A percentile compares a stretch with the other conserved stretches of the same genome.
Evolutionary conservation across 2,797 vertebrate genomes (phyloP).

Genomic region (Tamandua tetradactyla): DNA sequence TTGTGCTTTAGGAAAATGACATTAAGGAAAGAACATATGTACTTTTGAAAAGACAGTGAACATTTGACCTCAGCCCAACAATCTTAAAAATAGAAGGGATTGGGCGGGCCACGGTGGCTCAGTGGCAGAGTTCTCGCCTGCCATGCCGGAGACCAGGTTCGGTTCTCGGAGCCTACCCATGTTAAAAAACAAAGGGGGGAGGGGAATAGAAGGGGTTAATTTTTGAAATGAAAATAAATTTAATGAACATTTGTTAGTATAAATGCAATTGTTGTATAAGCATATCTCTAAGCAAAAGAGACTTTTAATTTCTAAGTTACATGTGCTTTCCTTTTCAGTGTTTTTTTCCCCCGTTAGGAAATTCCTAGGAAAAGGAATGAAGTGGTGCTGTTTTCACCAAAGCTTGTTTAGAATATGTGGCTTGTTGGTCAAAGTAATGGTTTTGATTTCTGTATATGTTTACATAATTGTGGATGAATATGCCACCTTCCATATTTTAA

Average conservation of each 20-base stretch:
- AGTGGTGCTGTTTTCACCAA: not conserved
- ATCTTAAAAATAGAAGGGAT: conserved; percentile 12
- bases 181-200: too few species aligned
- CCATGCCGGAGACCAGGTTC: too few species aligned
- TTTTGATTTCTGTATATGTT: conserved; percentile 5
- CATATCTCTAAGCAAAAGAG: not conserved
- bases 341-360: not conserved
- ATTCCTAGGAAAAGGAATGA: not conserved
- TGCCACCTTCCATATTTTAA: not conserved
- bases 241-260: not conserved
- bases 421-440: conserved; percentile 3
- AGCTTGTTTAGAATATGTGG: not conserved
- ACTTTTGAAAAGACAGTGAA: not conserved
- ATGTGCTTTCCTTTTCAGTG: not conserved
- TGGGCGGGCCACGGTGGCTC: too few species aligned
- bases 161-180: too few species aligned
- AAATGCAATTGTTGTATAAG: not conserved
- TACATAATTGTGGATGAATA: not conserved
- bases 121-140: too few species aligned
- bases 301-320: not conserved
- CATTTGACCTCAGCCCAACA: not conserved
- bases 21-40: not conserved
- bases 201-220: not conserved
- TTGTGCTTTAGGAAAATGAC: not conserved
- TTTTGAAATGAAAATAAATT: conserved; percentile 25